Evolutionary conservation across 2,888 invertebrate species (phyloP), one percentile per base, ranked within the genome.

Genomic region (Drosophila histrio): DNA sequence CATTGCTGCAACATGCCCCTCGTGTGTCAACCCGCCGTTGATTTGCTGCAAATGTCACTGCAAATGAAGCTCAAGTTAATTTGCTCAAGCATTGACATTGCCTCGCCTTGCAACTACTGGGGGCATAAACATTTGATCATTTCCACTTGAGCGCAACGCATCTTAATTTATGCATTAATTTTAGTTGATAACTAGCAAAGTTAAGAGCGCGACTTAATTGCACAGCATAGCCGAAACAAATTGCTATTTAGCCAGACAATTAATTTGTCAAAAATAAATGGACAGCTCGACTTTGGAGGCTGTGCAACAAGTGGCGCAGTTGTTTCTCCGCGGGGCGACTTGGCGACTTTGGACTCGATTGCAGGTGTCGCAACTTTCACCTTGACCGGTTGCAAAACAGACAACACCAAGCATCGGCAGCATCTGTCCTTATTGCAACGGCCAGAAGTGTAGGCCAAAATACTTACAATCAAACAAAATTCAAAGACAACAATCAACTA

Each of bases 351-450:
- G 53, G 61, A 63, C 65, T 56, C 43, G 52, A 36, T 57, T 53
- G 75, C 86, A 82, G 79, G 79, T 87, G 82, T 83, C 79, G 75
- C 87, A 88, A 86, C 90, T 90, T 89, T 90, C 89, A 89, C 89
- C 89, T 90, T 89, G 88, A 89, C 85, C 84, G 75, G 80, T 72
- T 80, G 84, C 68, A 53, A 74, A 79, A 74, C 47, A 59, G 32
- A 49, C 41, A 54, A 56, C 34, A 28, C 28, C 38, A n/a, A 22
- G 9, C 9, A 2, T 47, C 38, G 56, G 52, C 50, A 49, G 53
- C 44, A 17, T 32, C 38, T 32, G 49, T 53, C 38, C 39, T 24
- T 57, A 72, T 41, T 80, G 79, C 77, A 83, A 44, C 38, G 41
- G 47, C 49, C 62, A 43, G 58, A 39, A 46, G 65, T 77, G 74